Evolutionary conservation across 2,113 vertebrate genomes (phyloP).

Genomic region (Asarcornis scutulata): DNA sequence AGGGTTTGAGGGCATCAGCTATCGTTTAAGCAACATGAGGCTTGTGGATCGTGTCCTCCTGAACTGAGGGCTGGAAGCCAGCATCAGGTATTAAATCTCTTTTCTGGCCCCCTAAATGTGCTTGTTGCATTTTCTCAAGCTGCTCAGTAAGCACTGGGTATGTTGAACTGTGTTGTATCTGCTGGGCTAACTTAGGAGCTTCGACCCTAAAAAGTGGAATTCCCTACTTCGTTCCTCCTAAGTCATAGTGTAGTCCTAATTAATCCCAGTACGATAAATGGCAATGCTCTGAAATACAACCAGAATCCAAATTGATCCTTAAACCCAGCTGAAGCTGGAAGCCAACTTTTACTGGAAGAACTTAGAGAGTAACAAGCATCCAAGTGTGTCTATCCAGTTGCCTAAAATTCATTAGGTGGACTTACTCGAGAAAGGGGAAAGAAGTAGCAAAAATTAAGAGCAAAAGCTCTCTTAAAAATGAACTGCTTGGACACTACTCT

Average conservation of each 20-base stretch:
- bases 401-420: background rate
- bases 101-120: background rate
- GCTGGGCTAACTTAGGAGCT: background rate
- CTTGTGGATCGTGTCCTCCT: background rate
- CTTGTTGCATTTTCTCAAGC: background rate
- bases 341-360: background rate
- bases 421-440: background rate
- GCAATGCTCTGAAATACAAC: background rate
- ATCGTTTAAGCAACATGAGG: background rate
- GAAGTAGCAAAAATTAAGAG: background rate
- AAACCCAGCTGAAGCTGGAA: background rate
- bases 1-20: background rate
- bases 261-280: background rate
- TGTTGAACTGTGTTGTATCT: background rate
- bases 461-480: background rate
- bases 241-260: background rate
- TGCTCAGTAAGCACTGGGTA: background rate
- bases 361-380: background rate
- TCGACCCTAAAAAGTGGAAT: background rate
- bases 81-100: background rate
- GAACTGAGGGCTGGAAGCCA: background rate
- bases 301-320: background rate
- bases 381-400: background rate
- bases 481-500: background rate
- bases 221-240: background rate